These are phyloP conservation scores for Philotrypesis tridentata DNA, from an alignment of 1,140 invertebrate species.

Conservation along the genomic window DNA sequence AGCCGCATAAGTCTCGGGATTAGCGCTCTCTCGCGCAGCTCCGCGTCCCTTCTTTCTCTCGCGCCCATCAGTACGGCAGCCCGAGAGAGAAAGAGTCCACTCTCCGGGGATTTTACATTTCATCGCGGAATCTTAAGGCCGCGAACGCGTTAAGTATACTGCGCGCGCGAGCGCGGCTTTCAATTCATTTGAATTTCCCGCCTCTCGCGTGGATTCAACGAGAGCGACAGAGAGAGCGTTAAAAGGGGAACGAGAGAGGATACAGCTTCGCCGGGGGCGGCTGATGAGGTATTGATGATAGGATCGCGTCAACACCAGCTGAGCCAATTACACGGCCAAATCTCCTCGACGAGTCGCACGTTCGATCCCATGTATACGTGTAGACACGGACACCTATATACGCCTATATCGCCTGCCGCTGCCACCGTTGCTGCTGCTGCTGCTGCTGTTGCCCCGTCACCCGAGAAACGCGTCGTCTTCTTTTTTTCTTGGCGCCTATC, in stretches of 20 bases:
- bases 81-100: slow-evolving; percentile 25
- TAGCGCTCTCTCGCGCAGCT: slow-evolving; percentile 57
- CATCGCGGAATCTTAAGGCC: slow-evolving; percentile 53
- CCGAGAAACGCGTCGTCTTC: background rate
- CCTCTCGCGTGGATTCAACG: background rate
- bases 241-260: slow-evolving; percentile 45
- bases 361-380: background rate
- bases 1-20: slow-evolving; percentile 71
- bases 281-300: slow-evolving; percentile 75
- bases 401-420: no score
- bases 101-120: background rate
- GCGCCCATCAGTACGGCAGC: background rate
- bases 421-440: no score
- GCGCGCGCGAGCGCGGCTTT: background rate
- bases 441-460: background rate
- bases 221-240: background rate
- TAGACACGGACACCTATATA: background rate
- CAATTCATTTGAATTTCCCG: slow-evolving; percentile 35
- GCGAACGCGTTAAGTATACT: slow-evolving; percentile 13
- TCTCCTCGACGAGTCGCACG: slow-evolving; percentile 42
- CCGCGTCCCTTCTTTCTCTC: background rate
- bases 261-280: slow-evolving; percentile 68
- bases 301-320: slow-evolving; percentile 75
- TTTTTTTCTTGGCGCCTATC: slow-evolving; percentile 14
- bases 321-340: slow-evolving; percentile 74